These are phyloP conservation scores for Oscheius myriophilus DNA, from an alignment of 2,888 invertebrate species.

Conservation along the genomic window DNA sequence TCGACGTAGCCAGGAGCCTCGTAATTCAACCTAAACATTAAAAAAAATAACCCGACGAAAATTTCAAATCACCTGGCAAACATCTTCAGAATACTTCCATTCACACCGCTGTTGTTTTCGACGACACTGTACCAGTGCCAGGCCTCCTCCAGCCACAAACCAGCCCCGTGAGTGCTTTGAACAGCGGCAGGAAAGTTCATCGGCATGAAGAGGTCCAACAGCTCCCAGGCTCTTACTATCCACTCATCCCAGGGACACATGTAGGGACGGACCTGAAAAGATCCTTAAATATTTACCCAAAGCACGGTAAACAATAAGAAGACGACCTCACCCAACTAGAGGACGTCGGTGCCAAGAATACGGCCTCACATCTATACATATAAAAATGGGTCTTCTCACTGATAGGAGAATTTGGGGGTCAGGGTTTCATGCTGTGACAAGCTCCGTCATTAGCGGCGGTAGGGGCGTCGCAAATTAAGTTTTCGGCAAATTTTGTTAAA, in stretches of 20 bases:
- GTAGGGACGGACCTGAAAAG: slow-evolving; percentile 78
- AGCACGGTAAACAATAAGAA: too few species aligned
- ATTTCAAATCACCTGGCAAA: slow-evolving; percentile 74
- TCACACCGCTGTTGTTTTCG: slow-evolving; percentile 72
- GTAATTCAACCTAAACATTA: slow-evolving; percentile 35
- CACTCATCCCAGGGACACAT: slow-evolving; percentile 80
- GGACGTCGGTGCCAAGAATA: too few species aligned
- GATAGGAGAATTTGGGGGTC: too few species aligned
- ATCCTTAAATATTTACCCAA: not conserved
- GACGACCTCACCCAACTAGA: too few species aligned
- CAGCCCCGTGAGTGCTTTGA: slow-evolving; percentile 46
- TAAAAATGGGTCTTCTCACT: too few species aligned
- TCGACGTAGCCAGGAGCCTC: slow-evolving; percentile 77
- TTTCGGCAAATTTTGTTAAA: too few species aligned
- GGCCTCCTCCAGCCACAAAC: slow-evolving; percentile 74
- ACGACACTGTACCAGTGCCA: slow-evolving; percentile 72
- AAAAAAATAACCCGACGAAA: too few species aligned
- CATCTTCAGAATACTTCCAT: slow-evolving; percentile 76
- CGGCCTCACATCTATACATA: too few species aligned
- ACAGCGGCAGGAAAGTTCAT: slow-evolving; percentile 55
- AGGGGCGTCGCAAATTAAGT: too few species aligned
- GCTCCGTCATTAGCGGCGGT: too few species aligned
- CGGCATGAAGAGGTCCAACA: slow-evolving; percentile 83
- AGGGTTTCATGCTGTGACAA: too few species aligned
- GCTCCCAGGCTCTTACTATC: slow-evolving; percentile 75